Conservation (phyloP, 2,888 invertebrate genomes). For the Hirtodrosophila duncani region DNA sequence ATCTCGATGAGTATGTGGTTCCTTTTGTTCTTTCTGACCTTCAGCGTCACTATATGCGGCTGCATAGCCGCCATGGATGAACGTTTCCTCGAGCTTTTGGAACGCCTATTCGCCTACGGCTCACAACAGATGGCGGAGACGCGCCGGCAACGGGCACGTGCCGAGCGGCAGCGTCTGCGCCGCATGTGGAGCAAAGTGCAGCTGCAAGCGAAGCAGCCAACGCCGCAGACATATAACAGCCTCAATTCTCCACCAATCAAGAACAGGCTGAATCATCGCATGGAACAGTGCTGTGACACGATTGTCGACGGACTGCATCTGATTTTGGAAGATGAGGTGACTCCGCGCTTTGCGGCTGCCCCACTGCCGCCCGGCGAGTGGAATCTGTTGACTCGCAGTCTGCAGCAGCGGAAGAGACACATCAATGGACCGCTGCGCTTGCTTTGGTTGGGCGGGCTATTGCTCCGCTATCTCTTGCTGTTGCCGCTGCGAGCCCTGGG, state of each 20-base stretch:
- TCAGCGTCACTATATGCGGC: constrained; percentile 8
- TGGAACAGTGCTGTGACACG: constrained; percentile 34
- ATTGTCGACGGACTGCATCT: constrained; percentile 34
- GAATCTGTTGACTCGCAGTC: constrained; percentile 46
- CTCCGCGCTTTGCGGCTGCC: constrained; percentile 37
- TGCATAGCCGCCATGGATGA: background rate
- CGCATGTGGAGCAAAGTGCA: background rate
- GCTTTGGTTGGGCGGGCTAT: constrained; percentile 32
- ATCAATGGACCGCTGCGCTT: constrained; percentile 30
- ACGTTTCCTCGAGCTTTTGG: constrained; percentile 26
- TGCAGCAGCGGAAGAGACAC: constrained; percentile 11
- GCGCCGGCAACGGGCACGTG: background rate
- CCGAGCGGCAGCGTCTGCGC: background rate
- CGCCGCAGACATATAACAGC: too few relatives aligned
- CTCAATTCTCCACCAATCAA: constrained; percentile 15
- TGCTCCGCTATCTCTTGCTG: constrained; percentile 38
- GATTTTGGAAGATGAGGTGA: constrained; percentile 54
- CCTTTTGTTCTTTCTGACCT: background rate
- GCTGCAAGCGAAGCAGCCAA: background rate
- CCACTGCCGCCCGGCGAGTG: constrained; percentile 23
- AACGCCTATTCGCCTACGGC: constrained; percentile 33
- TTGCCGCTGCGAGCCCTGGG: constrained; percentile 33
- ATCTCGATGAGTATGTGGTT: constrained; percentile 13
- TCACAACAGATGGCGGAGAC: constrained; percentile 13
- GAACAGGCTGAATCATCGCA: constrained; percentile 16